Evolutionary conservation across 2,888 invertebrate species (phyloP).

Genomic region (Argynnis bischoffii): DNA sequence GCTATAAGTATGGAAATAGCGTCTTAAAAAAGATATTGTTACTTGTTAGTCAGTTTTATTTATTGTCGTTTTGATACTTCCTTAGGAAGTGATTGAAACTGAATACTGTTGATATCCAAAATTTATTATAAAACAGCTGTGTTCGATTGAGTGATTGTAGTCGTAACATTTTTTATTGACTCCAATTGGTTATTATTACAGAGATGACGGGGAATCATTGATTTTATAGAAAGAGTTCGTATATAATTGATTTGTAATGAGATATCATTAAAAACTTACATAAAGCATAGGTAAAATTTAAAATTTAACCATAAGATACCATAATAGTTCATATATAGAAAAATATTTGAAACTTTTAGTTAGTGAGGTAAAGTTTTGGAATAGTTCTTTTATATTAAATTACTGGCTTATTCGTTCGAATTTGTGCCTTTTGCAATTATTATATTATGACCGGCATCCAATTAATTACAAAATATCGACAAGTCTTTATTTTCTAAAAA

Average conservation of each 20-base stretch:
- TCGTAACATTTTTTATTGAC: conserved; percentile 61
- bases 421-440: too few relatives aligned
- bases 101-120: conserved; percentile 26
- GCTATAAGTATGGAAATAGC: neutral
- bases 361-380: too few relatives aligned
- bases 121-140: conserved; percentile 43
- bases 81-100: conserved; percentile 33
- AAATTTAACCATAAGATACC: too few relatives aligned
- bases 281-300: too few relatives aligned
- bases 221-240: conserved; percentile 41
- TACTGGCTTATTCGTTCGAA: too few relatives aligned
- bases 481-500: too few relatives aligned
- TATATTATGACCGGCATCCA: too few relatives aligned
- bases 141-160: conserved; percentile 60
- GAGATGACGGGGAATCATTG: conserved; percentile 43
- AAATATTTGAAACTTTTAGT: too few relatives aligned
- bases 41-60: neutral
- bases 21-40: neutral
- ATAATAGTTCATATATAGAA: too few relatives aligned
- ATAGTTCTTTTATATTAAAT: too few relatives aligned
- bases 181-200: conserved; percentile 69
- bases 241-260: conserved; percentile 23
- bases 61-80: conserved; percentile 32
- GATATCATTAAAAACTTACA: neutral
- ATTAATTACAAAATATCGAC: too few relatives aligned